phyloP scores from a whole-genome alignment of 1,140 invertebrate species.

The Drosophila athabasca region DNA sequence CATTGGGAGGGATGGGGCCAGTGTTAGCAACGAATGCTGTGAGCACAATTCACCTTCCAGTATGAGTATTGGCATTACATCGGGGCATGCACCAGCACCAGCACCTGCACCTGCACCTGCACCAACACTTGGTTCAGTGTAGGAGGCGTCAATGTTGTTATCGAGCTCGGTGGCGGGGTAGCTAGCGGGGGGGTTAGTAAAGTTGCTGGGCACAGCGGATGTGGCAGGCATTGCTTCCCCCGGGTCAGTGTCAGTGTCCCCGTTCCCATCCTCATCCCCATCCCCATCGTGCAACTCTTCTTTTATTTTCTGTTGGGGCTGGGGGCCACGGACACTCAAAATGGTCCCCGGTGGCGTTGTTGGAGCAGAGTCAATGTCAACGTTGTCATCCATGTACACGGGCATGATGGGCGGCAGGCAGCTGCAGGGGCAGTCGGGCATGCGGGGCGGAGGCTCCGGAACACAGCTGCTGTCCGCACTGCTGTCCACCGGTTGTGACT shows the following conservation, averaged over 20 bases:
- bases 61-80: slow-evolving; percentile 83
- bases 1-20: neutral
- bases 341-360: slow-evolving; percentile 28
- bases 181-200: slow-evolving; percentile 24
- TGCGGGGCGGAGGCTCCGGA: slow-evolving; percentile 77
- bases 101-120: slow-evolving; percentile 28
- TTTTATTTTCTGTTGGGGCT: neutral
- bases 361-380: slow-evolving; percentile 46
- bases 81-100: slow-evolving; percentile 76
- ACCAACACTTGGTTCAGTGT: slow-evolving; percentile 31
- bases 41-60: slow-evolving; percentile 83
- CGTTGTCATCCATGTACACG: slow-evolving; percentile 24
- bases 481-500: slow-evolving; percentile 10
- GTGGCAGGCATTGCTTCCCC: slow-evolving; percentile 10
- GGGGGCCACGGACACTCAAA: slow-evolving; percentile 28
- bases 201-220: slow-evolving; percentile 1
- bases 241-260: slow-evolving; percentile 10
- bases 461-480: slow-evolving; percentile 60
- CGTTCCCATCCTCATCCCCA: no score
- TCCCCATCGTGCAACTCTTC: slow-evolving; percentile 17
- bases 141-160: slow-evolving; percentile 46
- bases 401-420: slow-evolving; percentile 45
- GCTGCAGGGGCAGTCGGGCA: slow-evolving; percentile 79
- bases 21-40: slow-evolving; percentile 49
- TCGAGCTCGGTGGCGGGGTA: slow-evolving; percentile 30